A percentile compares a stretch with the other conserved stretches of the same genome.
Conservation (phyloP, 1,140 invertebrate genomes). For the Camponotus vicinus region DNA sequence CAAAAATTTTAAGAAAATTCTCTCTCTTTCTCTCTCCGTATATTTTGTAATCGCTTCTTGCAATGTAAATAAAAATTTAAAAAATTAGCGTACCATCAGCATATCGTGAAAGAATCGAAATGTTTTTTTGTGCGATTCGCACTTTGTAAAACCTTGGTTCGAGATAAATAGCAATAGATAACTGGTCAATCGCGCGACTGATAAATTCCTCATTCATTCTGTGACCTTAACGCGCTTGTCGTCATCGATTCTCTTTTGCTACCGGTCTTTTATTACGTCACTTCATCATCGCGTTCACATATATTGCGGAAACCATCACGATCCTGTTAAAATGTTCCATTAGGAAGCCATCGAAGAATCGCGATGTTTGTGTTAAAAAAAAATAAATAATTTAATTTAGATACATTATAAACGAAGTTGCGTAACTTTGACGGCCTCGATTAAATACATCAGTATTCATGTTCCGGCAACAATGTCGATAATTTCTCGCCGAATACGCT, state of each 20-base stretch:
- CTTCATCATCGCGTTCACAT: slow-evolving; percentile 21
- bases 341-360: slow-evolving; percentile 28
- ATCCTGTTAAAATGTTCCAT: slow-evolving; percentile 12
- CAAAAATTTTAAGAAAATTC: neutral
- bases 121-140: slow-evolving; percentile 13
- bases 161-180: slow-evolving; percentile 42
- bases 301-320: slow-evolving; percentile 54
- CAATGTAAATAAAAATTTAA: neutral
- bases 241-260: slow-evolving; percentile 50
- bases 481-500: neutral
- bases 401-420: slow-evolving; percentile 12
- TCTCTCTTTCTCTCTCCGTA: too few species aligned
- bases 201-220: slow-evolving; percentile 59
- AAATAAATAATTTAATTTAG: slow-evolving; percentile 18
- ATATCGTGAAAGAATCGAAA: neutral
- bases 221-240: slow-evolving; percentile 56
- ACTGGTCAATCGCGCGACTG: slow-evolving; percentile 5
- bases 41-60: neutral
- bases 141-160: neutral
- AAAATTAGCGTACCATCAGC: neutral
- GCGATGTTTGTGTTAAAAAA: neutral
- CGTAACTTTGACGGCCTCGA: slow-evolving; percentile 22
- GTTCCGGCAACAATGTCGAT: neutral
- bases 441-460: slow-evolving; percentile 9
- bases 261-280: slow-evolving; percentile 61